Conservation (phyloP, 2,888 invertebrate species). For the Euproctis similis region DNA sequence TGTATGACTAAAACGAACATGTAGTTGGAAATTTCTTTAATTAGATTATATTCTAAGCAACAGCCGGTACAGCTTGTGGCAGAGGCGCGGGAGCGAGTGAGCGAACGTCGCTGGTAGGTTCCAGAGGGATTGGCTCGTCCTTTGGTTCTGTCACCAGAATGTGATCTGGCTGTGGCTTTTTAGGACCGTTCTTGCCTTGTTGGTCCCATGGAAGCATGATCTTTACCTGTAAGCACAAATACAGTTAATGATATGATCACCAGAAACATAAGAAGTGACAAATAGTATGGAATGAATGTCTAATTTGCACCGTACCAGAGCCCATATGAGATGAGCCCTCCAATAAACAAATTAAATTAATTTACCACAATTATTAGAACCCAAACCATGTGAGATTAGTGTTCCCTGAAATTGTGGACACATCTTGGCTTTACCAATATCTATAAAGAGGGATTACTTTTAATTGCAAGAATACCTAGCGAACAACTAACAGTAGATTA, state of each 20-base stretch:
- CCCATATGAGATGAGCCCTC: slow-evolving; percentile 53
- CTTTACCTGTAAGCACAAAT: slow-evolving; percentile 83
- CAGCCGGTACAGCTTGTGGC: slow-evolving; percentile 50
- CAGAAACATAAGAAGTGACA: no score
- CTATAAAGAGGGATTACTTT: no score
- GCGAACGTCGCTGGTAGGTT: slow-evolving; percentile 86
- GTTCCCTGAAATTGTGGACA: slow-evolving; percentile 67
- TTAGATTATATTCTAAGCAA: slow-evolving; percentile 59
- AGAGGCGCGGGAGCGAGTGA: slow-evolving; percentile 77
- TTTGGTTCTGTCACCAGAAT: slow-evolving; percentile 98
- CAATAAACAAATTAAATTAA: slow-evolving; percentile 54
- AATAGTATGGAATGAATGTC: slow-evolving; percentile 37
- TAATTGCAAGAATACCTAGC: no score
- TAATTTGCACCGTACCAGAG: slow-evolving; percentile 63
- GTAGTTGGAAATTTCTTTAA: no score
- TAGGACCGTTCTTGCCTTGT: slow-evolving; percentile 97
- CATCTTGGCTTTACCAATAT: neutral
- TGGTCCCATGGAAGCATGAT: slow-evolving; percentile 99
- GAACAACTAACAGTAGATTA: no score
- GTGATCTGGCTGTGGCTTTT: slow-evolving; percentile 97
- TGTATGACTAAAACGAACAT: no score
- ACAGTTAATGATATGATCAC: neutral
- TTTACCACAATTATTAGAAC: slow-evolving; percentile 68
- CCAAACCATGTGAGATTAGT: slow-evolving; percentile 39
- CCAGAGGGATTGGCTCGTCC: slow-evolving; percentile 87